Conservation (phyloP, 2,888 invertebrate species). For the Aricia artaxerxes region DNA sequence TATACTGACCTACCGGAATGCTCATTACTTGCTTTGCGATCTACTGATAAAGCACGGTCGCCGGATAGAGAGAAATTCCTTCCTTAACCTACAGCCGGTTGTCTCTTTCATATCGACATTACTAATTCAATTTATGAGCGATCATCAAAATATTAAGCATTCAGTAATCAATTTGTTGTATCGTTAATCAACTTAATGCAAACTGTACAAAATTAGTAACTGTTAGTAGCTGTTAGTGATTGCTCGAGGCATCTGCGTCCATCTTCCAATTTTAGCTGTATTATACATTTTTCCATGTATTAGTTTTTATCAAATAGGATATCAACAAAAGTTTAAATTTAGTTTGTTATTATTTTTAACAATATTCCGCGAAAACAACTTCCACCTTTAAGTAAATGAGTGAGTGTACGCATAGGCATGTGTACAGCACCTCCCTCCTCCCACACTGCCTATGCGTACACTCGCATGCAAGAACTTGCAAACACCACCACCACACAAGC, state of each 20-base stretch:
- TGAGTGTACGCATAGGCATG: too few species aligned
- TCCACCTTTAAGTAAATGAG: too few species aligned
- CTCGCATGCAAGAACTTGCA: too few species aligned
- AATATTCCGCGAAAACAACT: too few species aligned
- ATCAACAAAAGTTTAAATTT: too few species aligned
- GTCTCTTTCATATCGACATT: neutral
- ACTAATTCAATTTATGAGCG: too few species aligned
- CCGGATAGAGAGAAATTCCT: neutral
- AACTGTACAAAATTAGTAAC: neutral
- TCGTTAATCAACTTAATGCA: neutral
- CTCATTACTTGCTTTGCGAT: constrained; percentile 5
- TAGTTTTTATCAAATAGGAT: neutral
- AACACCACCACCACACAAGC: too few species aligned
- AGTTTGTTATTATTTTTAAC: too few species aligned
- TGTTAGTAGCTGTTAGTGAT: neutral
- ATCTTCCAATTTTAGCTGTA: neutral
- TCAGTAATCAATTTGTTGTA: neutral
- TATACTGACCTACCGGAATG: constrained; percentile 40
- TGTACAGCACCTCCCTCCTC: too few species aligned
- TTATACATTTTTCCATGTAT: neutral
- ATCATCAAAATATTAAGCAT: neutral
- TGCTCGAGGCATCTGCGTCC: neutral
- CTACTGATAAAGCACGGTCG: neutral
- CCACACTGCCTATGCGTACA: too few species aligned
- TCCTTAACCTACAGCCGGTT: neutral